A percentile compares a stretch with the other conserved stretches of the same genome.
These are phyloP conservation scores for Seriola dumerili DNA, from an alignment of 2,113 vertebrate genomes.

Conservation along the genomic window DNA sequence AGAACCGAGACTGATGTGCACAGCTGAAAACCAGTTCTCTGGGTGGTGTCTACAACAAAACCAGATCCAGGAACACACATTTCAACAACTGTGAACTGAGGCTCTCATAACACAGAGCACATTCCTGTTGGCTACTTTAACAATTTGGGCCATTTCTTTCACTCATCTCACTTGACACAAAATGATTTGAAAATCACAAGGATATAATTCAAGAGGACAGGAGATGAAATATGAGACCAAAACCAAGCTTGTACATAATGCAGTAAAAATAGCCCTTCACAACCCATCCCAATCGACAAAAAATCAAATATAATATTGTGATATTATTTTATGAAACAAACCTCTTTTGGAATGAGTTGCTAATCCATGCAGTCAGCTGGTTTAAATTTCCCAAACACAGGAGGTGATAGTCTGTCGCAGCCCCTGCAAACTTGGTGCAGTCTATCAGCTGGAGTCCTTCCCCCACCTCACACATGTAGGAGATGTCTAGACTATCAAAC, in stretches of 20 bases:
- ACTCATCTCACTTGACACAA: not conserved
- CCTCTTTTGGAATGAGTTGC: slow-evolving; percentile 5
- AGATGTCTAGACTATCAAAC: slow-evolving; percentile 37
- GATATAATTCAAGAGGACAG: not conserved
- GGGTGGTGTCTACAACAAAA: slow-evolving; percentile 34
- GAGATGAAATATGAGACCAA: slow-evolving; percentile 21
- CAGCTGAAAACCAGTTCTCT: slow-evolving; percentile 5
- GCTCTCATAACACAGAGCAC: not conserved
- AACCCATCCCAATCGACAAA: slow-evolving; percentile 7
- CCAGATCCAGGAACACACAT: slow-evolving; percentile 16
- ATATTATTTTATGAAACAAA: slow-evolving; percentile 4
- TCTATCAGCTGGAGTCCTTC: slow-evolving; percentile 8
- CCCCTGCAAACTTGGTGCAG: not conserved
- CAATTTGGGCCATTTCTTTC: not conserved
- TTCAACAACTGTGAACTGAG: not conserved
- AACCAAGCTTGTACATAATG: not conserved
- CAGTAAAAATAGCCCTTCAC: slow-evolving; percentile 37
- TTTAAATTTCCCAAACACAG: slow-evolving; percentile 16
- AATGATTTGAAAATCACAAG: slow-evolving; percentile 5
- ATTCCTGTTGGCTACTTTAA: not conserved
- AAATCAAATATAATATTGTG: not conserved
- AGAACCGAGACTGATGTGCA: slow-evolving; percentile 4
- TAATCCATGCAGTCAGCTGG: slow-evolving; percentile 6
- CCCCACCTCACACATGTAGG: not conserved
- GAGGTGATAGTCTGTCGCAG: not conserved